Evolutionary conservation across 2,888 invertebrate species (phyloP), one percentile per base, ranked within the genome.

Genomic region (Dicranocentrus wangi): DNA sequence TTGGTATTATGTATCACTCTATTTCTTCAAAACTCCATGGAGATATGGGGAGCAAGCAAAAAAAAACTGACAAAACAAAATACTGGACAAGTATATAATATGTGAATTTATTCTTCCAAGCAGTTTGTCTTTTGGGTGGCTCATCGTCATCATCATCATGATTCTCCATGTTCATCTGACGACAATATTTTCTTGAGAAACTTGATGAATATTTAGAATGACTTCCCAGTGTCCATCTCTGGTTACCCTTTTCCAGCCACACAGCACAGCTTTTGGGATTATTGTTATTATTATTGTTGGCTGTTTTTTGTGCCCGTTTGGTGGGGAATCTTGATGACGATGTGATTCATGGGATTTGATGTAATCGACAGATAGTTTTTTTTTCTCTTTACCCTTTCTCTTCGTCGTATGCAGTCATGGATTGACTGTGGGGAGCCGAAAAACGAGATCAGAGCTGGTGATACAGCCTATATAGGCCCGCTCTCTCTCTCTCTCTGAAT

Each of bases 261-360:
- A 39, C 13, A 13, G 13, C 5, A 32, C 3, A 32, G 32, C 32
- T 32, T 32, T n/a, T n/a, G n/a, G 2, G 10, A 3, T 47, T 47
- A 10, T 47, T 15, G n/a, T 10, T 10, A 47, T 2, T n/a, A n/a
- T n/a, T n/a, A 10, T n/a, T 47, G 10, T 47, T 47, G 39, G 39
- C 13, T 47, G 5, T 3, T 55, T 55, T 21, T 55, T 55, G 55
- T 55, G 19, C 19, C n/a, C 21, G 21, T 55, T 55, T 55, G 19
- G 55, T 55, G 21, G 19, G 23, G 47, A 47, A 10, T 55, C 19
- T 21, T 7, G 61, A 61, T 78, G 79, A 81, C 53, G 70, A 75
- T 75, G 73, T 82, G 82, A 82, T 82, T 82, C 82, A 82, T 82
- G 82, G 70, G 82, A 79, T 82, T 82, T 78, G 82, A 82, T 82